Percentiles rank a stretch among this genome's conserved stretches.
phyloP scores from a whole-genome alignment of 2,113 vertebrate genomes.

The Psittacula cyanocephala region DNA sequence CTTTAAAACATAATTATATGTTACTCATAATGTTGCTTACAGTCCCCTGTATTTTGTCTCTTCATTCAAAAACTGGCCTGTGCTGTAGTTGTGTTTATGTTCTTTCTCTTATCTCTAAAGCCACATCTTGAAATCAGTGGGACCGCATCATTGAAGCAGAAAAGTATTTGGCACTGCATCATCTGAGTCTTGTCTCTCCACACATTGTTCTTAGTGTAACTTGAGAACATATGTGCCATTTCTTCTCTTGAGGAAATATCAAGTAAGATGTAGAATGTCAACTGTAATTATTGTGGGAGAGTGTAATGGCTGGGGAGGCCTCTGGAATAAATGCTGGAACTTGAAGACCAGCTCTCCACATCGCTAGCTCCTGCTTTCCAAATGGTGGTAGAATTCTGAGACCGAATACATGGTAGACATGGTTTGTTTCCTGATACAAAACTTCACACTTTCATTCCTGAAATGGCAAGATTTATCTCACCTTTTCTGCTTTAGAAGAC shows the following conservation, averaged over 20 bases:
- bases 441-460: neutral
- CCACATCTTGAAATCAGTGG: constrained; percentile 55
- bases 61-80: neutral
- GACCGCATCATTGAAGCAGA: neutral
- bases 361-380: neutral
- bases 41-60: neutral
- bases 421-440: neutral
- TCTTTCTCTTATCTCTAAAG: constrained; percentile 22
- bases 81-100: constrained; percentile 5
- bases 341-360: neutral
- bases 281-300: neutral
- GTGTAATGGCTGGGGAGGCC: rapidly evolving
- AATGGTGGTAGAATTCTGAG: neutral
- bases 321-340: neutral
- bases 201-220: constrained; percentile 32
- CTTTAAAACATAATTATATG: constrained; percentile 8
- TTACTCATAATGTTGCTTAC: neutral
- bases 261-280: neutral
- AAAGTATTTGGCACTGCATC: neutral
- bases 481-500: neutral
- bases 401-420: neutral
- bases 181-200: neutral
- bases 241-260: neutral
- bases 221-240: constrained; percentile 12
- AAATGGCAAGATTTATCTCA: neutral